Conservation (phyloP, 1,140 invertebrate species). For the Cotesia typhae region DNA sequence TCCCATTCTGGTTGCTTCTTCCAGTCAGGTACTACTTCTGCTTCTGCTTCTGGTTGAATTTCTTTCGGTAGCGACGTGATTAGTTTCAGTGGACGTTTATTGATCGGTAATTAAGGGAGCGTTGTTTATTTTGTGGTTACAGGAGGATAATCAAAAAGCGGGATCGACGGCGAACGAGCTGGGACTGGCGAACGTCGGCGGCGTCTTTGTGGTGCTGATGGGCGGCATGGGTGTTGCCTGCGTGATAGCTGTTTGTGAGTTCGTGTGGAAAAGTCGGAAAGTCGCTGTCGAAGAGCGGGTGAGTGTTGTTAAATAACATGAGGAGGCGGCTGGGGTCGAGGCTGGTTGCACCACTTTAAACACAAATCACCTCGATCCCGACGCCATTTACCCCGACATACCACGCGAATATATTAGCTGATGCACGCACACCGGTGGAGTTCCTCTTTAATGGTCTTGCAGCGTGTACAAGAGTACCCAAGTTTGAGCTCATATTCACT, state of each 20-base stretch:
- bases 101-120: slow-evolving; percentile 8
- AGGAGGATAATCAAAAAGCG: slow-evolving; percentile 86
- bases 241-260: slow-evolving; percentile 89
- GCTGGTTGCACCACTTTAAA: slow-evolving; percentile 39
- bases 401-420: slow-evolving; percentile 56
- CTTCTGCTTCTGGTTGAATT: too few species aligned
- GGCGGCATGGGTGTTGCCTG: slow-evolving; percentile 89
- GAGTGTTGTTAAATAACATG: slow-evolving; percentile 64
- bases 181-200: slow-evolving; percentile 91
- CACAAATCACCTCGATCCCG: slow-evolving; percentile 50
- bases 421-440: slow-evolving; percentile 55
- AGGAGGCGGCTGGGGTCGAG: slow-evolving; percentile 40
- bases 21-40: too few species aligned
- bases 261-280: slow-evolving; percentile 92
- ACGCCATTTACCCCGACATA: slow-evolving; percentile 54
- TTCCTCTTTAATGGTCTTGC: slow-evolving; percentile 57
- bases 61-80: too few species aligned
- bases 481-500: slow-evolving; percentile 44
- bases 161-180: slow-evolving; percentile 85
- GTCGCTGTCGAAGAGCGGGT: slow-evolving; percentile 90
- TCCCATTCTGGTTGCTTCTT: too few species aligned
- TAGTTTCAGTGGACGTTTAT: too few species aligned
- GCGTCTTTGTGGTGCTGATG: slow-evolving; percentile 94
- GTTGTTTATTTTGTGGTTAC: slow-evolving; percentile 44
- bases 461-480: slow-evolving; percentile 49